These are phyloP conservation scores for Empidonax traillii DNA, from an alignment of 2,113 vertebrate genomes.

Conservation along the genomic window DNA sequence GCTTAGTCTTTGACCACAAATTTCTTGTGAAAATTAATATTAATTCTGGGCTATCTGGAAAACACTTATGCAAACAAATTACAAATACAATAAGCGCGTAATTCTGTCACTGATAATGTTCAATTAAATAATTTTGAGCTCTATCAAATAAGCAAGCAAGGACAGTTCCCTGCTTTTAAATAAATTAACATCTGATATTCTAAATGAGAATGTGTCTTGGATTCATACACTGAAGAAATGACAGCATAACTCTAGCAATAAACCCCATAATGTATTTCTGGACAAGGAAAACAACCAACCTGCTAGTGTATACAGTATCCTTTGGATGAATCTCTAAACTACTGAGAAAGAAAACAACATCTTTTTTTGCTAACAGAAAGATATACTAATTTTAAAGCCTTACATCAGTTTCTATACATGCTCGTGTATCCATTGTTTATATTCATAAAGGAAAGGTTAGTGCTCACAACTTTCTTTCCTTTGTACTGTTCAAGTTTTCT, in stretches of 20 bases:
- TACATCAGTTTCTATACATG: background rate
- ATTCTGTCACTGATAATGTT: background rate
- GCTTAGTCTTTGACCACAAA: background rate
- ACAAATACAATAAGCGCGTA: background rate
- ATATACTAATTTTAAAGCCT: background rate
- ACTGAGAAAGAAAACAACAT: background rate
- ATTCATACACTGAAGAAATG: background rate
- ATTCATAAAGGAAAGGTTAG: background rate
- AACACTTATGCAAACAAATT: background rate
- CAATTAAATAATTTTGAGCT: constrained; percentile 1
- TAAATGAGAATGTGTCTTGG: background rate
- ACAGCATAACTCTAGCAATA: background rate
- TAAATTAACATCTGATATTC: background rate
- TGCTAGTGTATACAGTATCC: background rate
- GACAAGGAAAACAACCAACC: background rate
- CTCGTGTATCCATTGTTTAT: background rate
- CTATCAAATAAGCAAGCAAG: background rate
- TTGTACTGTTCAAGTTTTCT: background rate
- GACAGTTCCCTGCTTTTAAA: background rate
- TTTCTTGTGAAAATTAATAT: background rate
- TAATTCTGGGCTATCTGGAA: background rate
- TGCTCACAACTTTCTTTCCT: background rate
- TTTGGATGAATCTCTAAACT: background rate
- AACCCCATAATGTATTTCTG: background rate
- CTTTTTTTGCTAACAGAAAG: background rate